Evolutionary conservation across 2,888 invertebrate genomes (phyloP).

Genomic region (Microctonus brassicae): DNA sequence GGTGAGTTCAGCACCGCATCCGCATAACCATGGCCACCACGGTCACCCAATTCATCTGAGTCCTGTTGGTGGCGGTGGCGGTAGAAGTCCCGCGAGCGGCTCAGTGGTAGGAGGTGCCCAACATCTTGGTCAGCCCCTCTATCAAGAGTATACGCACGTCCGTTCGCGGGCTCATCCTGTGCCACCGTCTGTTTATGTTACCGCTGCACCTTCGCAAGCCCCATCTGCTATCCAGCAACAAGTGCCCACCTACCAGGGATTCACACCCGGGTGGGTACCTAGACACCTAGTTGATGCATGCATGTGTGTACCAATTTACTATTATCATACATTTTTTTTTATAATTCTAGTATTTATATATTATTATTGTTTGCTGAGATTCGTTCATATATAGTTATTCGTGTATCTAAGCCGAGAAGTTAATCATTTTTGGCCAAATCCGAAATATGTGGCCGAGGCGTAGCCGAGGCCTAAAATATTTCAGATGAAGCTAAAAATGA

Average conservation of each 20-base stretch:
- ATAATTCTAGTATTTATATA: slow-evolving; percentile 32
- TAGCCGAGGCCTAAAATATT: too few species aligned
- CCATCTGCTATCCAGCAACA: slow-evolving; percentile 67
- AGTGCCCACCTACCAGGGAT: slow-evolving; percentile 70
- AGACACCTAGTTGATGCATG: slow-evolving; percentile 69
- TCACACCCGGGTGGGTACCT: slow-evolving; percentile 70
- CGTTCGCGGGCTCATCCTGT: slow-evolving; percentile 69
- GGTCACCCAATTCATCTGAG: slow-evolving; percentile 64
- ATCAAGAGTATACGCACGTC: slow-evolving; percentile 72
- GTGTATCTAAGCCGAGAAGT: too few species aligned
- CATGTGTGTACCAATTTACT: slow-evolving; percentile 68
- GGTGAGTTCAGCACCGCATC: slow-evolving; percentile 65
- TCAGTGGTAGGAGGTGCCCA: slow-evolving; percentile 71
- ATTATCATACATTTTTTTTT: slow-evolving; percentile 42
- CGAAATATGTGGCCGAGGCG: too few species aligned
- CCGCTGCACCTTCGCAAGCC: slow-evolving; percentile 71
- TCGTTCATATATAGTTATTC: not conserved
- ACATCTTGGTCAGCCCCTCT: slow-evolving; percentile 75
- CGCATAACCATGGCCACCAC: slow-evolving; percentile 66
- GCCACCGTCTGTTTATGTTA: slow-evolving; percentile 80
- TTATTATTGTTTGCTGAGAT: not conserved
- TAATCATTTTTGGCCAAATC: too few species aligned
- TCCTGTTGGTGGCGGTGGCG: slow-evolving; percentile 59
- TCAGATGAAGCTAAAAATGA: too few species aligned
- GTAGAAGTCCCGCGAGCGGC: slow-evolving; percentile 63